phyloP scores from a whole-genome alignment of 2,797 vertebrate genomes.

The Sciurus carolinensis region DNA sequence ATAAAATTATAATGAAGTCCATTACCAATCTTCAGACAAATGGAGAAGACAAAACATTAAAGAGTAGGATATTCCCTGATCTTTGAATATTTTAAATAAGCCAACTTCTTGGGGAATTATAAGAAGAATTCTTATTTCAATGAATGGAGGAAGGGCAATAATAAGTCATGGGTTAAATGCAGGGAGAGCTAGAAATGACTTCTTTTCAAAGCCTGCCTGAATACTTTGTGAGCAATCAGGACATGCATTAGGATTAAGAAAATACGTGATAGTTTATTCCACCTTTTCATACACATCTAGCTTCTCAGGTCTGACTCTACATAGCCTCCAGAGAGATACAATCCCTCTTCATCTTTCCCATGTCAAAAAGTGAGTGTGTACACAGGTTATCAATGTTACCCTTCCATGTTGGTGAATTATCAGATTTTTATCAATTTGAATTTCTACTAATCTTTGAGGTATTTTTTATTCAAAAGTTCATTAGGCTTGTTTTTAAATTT shows the following conservation, averaged over 20 bases:
- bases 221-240: not conserved
- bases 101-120: not conserved
- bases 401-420: too few relatives aligned
- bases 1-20: not conserved
- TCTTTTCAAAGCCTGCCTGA: not conserved
- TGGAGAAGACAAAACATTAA: not conserved
- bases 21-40: not conserved
- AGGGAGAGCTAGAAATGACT: not conserved
- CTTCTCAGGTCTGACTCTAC: not conserved
- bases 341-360: not conserved
- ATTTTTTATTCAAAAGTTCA: not conserved
- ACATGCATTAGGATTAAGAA: not conserved
- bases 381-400: not conserved
- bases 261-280: not conserved
- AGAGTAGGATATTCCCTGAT: not conserved
- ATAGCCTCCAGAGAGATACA: not conserved
- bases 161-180: not conserved
- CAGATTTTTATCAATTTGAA: not conserved
- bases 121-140: not conserved
- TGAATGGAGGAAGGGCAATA: not conserved
- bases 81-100: not conserved
- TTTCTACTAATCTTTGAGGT: not conserved
- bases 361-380: slow-evolving; percentile 37
- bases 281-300: not conserved
- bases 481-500: not conserved